Evolutionary conservation across 2,113 vertebrate genomes (phyloP).

Genomic region (Daboia siamensis): DNA sequence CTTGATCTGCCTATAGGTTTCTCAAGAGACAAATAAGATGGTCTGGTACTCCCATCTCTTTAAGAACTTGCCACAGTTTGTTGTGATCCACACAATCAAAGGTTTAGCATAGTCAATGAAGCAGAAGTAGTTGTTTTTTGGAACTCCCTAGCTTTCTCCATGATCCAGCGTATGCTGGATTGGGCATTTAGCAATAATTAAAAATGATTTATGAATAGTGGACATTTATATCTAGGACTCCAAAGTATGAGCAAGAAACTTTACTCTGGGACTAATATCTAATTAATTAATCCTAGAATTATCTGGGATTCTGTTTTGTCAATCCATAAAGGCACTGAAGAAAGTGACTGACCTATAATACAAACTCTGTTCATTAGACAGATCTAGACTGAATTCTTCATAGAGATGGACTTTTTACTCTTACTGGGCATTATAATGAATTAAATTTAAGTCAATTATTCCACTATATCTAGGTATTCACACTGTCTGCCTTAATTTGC

Average conservation of each 20-base stretch:
- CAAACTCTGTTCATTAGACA: neutral
- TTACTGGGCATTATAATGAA: neutral
- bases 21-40: too few relatives aligned
- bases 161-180: too few relatives aligned
- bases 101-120: too few relatives aligned
- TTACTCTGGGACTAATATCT: neutral
- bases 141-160: too few relatives aligned
- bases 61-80: too few relatives aligned
- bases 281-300: neutral
- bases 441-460: neutral
- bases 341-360: neutral
- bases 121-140: too few relatives aligned
- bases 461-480: neutral
- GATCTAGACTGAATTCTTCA: neutral
- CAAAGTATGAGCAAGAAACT: neutral
- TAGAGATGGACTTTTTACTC: neutral
- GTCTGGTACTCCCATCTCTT: too few relatives aligned
- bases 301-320: neutral
- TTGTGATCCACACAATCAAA: too few relatives aligned
- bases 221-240: neutral
- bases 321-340: neutral
- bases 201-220: neutral
- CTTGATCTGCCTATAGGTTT: too few relatives aligned
- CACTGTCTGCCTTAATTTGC: neutral
- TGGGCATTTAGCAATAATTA: neutral